These are phyloP conservation scores for Labeo catla DNA, from an alignment of 2,113 vertebrate genomes.

Conservation along the genomic window DNA sequence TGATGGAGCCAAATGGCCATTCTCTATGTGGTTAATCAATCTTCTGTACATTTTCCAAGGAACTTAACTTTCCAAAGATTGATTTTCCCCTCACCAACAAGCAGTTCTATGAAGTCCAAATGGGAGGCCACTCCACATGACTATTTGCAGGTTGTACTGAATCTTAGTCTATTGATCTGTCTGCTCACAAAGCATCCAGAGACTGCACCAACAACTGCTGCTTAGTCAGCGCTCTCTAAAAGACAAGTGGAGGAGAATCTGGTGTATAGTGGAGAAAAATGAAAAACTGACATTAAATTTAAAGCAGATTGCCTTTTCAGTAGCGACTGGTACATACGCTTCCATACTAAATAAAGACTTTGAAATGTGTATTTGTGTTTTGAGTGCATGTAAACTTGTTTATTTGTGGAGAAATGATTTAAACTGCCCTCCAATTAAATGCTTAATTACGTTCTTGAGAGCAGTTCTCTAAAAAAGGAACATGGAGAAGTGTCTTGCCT, in stretches of 20 bases:
- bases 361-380: conserved; percentile 25
- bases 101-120: conserved; percentile 50
- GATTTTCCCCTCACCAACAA: conserved; percentile 54
- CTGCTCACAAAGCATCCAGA: conserved; percentile 53
- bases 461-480: conserved; percentile 52
- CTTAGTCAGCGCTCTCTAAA: conserved; percentile 66
- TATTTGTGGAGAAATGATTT: conserved; percentile 53
- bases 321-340: background rate
- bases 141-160: conserved; percentile 64
- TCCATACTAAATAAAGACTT: conserved; percentile 20
- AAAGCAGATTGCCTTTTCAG: background rate
- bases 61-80: conserved; percentile 62
- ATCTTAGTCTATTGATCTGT: conserved; percentile 69
- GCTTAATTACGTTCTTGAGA: conserved; percentile 62
- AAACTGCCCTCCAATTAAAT: conserved; percentile 62
- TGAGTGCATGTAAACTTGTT: background rate
- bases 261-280: conserved; percentile 27
- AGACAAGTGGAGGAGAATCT: conserved; percentile 43
- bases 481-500: conserved; percentile 51
- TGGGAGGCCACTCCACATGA: conserved; percentile 59
- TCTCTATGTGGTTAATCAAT: conserved; percentile 64
- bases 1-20: conserved; percentile 55
- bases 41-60: conserved; percentile 66
- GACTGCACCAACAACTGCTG: conserved; percentile 63
- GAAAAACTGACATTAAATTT: conserved; percentile 42